A percentile compares a stretch with the other conserved stretches of the same genome.
phyloP scores from a whole-genome alignment of 2,888 invertebrate species.

The Lasioglossum marginatum region DNA sequence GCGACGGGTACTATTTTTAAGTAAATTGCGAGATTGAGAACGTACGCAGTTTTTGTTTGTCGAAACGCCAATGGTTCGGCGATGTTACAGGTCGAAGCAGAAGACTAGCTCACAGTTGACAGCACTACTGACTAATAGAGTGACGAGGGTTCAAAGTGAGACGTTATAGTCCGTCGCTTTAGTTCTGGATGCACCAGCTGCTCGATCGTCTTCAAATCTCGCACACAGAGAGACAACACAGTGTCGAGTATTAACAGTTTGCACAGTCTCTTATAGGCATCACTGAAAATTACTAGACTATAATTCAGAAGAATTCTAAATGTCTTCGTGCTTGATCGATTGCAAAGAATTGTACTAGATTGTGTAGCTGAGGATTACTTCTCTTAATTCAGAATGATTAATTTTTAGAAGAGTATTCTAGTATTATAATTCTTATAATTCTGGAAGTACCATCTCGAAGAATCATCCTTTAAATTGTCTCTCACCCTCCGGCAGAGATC shows the following conservation, averaged over 20 bases:
- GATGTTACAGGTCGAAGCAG: background rate
- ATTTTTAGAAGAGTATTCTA: too few species aligned
- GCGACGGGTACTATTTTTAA: too few species aligned
- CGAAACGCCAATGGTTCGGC: background rate
- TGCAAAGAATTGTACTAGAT: background rate
- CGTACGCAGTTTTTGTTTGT: background rate
- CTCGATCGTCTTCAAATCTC: background rate
- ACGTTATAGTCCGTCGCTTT: background rate
- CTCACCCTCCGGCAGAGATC: too few species aligned
- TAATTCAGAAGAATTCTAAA: background rate
- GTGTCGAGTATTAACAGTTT: background rate
- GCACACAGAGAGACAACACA: background rate
- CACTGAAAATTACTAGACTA: background rate
- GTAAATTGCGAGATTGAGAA: too few species aligned
- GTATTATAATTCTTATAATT: too few species aligned
- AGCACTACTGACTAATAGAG: background rate
- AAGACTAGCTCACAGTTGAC: background rate
- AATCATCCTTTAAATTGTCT: background rate
- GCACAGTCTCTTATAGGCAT: background rate
- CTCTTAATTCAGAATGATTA: too few species aligned
- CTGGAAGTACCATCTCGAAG: background rate
- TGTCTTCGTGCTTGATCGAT: background rate
- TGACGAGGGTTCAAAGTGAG: background rate
- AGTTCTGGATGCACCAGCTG: background rate
- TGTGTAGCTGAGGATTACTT: too few species aligned